Conservation (phyloP, 2,888 invertebrate genomes). For the Idaea aversata region DNA sequence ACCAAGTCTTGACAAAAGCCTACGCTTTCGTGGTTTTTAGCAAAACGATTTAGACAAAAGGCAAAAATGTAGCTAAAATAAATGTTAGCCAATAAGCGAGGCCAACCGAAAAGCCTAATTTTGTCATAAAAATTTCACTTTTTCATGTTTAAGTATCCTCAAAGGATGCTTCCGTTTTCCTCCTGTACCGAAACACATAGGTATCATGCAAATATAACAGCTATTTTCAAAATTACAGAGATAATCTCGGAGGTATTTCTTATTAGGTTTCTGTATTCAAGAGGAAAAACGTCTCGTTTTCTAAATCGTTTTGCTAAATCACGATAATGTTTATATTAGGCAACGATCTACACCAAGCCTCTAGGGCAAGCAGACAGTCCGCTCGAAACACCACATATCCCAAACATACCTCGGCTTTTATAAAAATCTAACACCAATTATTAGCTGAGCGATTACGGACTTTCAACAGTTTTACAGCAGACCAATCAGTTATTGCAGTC, state of each 20-base stretch:
- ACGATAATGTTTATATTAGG: neutral
- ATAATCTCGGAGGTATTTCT: too few relatives aligned
- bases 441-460: constrained; percentile 47
- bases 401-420: constrained; percentile 67
- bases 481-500: neutral
- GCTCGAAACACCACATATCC: constrained; percentile 73
- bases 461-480: constrained; percentile 36
- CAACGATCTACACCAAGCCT: constrained; percentile 28
- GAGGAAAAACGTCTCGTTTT: neutral
- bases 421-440: constrained; percentile 69
- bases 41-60: neutral
- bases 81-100: too few relatives aligned
- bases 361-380: constrained; percentile 34
- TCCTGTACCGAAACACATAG: too few relatives aligned
- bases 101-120: too few relatives aligned
- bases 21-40: neutral
- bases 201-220: too few relatives aligned
- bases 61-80: neutral
- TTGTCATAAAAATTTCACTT: too few relatives aligned
- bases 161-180: too few relatives aligned
- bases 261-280: too few relatives aligned
- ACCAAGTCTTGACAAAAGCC: neutral
- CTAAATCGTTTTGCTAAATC: neutral
- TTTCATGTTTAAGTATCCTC: too few relatives aligned
- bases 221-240: too few relatives aligned